Evolutionary conservation across 2,113 vertebrate genomes (phyloP).

Genomic region (Sialia sialis): DNA sequence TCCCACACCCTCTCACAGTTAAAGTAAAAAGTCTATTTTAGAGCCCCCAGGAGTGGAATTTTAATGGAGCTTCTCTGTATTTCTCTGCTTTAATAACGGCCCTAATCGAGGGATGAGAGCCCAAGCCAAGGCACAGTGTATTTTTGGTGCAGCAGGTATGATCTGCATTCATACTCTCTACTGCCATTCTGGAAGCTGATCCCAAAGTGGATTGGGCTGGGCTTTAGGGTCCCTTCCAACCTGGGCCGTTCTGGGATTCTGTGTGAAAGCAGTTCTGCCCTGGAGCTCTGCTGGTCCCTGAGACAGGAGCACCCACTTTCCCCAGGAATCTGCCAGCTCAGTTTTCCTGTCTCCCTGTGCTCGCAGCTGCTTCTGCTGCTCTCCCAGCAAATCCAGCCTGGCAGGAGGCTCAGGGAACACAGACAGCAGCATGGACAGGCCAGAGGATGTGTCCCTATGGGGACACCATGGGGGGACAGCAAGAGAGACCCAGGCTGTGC

Average conservation of each 20-base stretch:
- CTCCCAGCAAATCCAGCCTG: background rate
- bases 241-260: background rate
- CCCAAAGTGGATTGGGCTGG: background rate
- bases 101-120: background rate
- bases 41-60: background rate
- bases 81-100: background rate
- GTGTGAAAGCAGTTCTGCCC: background rate
- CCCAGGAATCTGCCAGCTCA: background rate
- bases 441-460: fast-evolving
- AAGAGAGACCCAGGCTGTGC: background rate
- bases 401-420: background rate
- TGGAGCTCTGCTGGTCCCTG: background rate
- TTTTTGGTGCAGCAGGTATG: background rate
- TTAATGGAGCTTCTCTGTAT: background rate
- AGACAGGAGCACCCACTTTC: background rate
- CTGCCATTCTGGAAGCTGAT: background rate
- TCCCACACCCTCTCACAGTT: background rate
- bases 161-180: background rate
- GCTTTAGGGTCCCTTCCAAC: background rate
- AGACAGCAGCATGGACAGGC: fast-evolving
- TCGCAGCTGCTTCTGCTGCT: fast-evolving
- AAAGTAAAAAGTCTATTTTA: background rate
- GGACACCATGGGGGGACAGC: background rate
- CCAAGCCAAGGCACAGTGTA: background rate
- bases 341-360: background rate